A percentile compares a stretch with the other conserved stretches of the same genome.
Evolutionary conservation across 2,113 vertebrate genomes (phyloP).

Genomic region (Gnathonemus longibarbis): DNA sequence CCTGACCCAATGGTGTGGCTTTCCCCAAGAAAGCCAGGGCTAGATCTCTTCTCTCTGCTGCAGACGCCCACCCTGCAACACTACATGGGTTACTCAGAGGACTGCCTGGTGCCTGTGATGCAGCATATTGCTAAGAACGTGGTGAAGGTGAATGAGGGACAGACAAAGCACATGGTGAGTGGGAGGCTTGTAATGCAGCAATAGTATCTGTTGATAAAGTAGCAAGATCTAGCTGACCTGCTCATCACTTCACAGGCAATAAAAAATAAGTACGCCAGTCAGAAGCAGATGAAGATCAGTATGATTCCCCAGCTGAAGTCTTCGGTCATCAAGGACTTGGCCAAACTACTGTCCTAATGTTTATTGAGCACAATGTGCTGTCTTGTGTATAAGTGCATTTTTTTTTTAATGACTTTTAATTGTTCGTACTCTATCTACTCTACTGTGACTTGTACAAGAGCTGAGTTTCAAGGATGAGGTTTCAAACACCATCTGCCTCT

Average conservation of each 20-base stretch:
- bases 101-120: constrained; percentile 64
- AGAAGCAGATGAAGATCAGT: constrained; percentile 63
- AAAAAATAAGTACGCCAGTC: constrained; percentile 71
- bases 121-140: constrained; percentile 77
- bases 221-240: background rate
- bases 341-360: constrained; percentile 38
- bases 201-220: background rate
- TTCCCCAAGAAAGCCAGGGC: background rate
- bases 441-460: background rate
- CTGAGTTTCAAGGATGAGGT: background rate
- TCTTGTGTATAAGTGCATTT: constrained; percentile 39
- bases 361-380: constrained; percentile 43
- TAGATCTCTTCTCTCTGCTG: background rate
- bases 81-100: constrained; percentile 64
- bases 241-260: constrained; percentile 54
- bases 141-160: constrained; percentile 60
- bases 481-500: background rate
- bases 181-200: background rate
- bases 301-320: constrained; percentile 60
- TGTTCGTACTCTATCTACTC: background rate
- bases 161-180: constrained; percentile 67
- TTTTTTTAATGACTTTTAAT: background rate
- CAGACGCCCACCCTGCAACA: constrained; percentile 60
- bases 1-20: background rate
- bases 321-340: constrained; percentile 55